Evolutionary conservation across 2,888 invertebrate species (phyloP), one percentile per base, ranked within the genome.

Genomic region (Ophion obscuratus): DNA sequence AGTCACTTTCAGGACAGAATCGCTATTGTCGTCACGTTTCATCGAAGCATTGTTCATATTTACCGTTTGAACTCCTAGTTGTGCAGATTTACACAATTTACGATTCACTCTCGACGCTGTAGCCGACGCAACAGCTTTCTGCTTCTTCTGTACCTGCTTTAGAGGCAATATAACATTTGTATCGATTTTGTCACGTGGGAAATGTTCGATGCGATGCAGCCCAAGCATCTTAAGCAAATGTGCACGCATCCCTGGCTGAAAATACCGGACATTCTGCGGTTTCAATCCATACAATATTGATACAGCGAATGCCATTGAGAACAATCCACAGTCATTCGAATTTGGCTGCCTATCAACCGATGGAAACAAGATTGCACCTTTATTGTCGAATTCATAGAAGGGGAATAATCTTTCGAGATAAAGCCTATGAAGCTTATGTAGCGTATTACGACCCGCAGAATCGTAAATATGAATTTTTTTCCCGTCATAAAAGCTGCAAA

Each of bases 381-480:
- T 11, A 61, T 40, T 17, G n/a, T 81, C 20, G 14, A 81, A 81
- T 44, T 53, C 27, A 61, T 85, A 76, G 59, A 82, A 81, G 0
- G 88, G 82, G 68, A 71, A 88, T 14, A 87, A 64, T 20, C 17
- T 11, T 40, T 81, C 1, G 7, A 83, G 71, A 73, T 83, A 88
- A 20, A 61, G 47, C 44, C 61, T 36, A 62, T 87, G 86, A 67
- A 87, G 70, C 4, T 64, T n/a, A 78, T 81, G 64, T 11, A 88
- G 47, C 27, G 2, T 53, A 10, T 79, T 64, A 4, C 20, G 14
- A 24, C 77, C 62, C 0, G 78, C 20, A 7, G 88, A 87, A 59
- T 88, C 87, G 61, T 83, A 88, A n/a, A 88, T 79, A 64, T 61
- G 79, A 6, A 87, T n/a, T 77, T 70, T 77, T 14, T 78, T 67